A percentile compares a stretch with the other conserved stretches of the same genome.
Evolutionary conservation across 2,888 invertebrate species (phyloP).

Genomic region (Xestobium rufovillosum): DNA sequence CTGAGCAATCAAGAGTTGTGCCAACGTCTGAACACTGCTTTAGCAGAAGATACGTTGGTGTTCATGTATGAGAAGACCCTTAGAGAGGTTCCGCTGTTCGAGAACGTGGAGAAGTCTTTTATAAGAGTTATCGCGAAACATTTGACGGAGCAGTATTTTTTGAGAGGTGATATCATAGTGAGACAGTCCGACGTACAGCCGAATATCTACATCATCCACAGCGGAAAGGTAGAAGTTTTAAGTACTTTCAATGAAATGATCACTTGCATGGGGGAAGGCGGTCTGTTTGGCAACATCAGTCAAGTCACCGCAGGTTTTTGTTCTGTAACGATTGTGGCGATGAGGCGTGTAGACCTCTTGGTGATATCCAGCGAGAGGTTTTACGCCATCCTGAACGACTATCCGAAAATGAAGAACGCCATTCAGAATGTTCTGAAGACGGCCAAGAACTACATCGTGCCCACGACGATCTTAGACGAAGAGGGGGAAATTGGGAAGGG

Average conservation of each 20-base stretch:
- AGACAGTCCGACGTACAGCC: conserved; percentile 46
- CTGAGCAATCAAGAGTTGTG: conserved; percentile 49
- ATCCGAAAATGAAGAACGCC: conserved; percentile 45
- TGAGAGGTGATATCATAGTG: conserved; percentile 46
- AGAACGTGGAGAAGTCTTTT: conserved; percentile 48
- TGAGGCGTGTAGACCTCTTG: conserved; percentile 46
- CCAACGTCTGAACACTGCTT: conserved; percentile 44
- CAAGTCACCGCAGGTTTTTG: conserved; percentile 42
- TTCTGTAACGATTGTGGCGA: conserved; percentile 45
- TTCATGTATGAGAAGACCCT: conserved; percentile 49
- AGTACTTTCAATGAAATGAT: conserved; percentile 47
- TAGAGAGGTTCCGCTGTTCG: conserved; percentile 49
- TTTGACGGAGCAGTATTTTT: conserved; percentile 47
- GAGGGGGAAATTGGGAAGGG: not conserved
- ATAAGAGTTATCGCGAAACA: conserved; percentile 50
- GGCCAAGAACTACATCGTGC: conserved; percentile 45
- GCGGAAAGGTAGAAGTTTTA: conserved; percentile 42
- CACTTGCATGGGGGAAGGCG: conserved; percentile 49
- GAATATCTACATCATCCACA: conserved; percentile 47
- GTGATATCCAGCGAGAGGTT: conserved; percentile 46
- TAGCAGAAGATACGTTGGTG: conserved; percentile 49
- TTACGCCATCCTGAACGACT: conserved; percentile 47
- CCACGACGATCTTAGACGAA: conserved; percentile 36
- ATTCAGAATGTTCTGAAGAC: conserved; percentile 42
- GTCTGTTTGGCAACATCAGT: conserved; percentile 49